Base-by-base conservation (phyloP, 2,797 vertebrate genomes). In the Myoxocephalus aenaeus region DNA sequence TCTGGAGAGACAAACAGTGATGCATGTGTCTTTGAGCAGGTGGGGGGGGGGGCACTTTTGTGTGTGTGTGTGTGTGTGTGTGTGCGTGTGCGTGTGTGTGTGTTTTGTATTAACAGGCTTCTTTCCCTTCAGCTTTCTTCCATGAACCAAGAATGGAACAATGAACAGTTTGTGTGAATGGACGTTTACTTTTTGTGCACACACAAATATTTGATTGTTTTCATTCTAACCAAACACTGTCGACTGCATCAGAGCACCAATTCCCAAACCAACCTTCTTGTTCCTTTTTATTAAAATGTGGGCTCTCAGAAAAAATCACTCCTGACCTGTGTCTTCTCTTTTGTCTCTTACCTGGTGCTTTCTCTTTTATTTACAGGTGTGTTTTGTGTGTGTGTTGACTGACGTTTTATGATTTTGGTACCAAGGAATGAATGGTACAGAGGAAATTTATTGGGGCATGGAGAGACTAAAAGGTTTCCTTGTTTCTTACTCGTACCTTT, bases 361-460 rank as follows among this genome's bases (percentile, higher is more conserved):
- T 84, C 65, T 84, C 79, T 84, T 84, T 64, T 70, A 57, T 92
- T 88, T 70, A 81, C 90, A 90, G 88, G 89, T 88, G 85, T 89
- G 80, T 87, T 50, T 82, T 89, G 82, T 89, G 46, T 89, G 65
- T 68, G 62, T 61, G 63, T 34, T 34, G 40, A 44, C 15, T 64
- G 22, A 42, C 1, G 14, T 44, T 18, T 11, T 8, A 64, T 73
- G 44, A 62, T 56, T 17, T 67, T 88, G 86, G 73, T 85, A 69
- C 84, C 73, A 69, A 70, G 79, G 80, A 83, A 48, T 77, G 71
- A 83, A 48, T 75, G 70, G 73, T 79, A 51, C 72, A 38, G 74
- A 51, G 42, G 70, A 71, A 54, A 44, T 29, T 32, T 8, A 53
- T 29, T 70, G 53, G 46, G 14, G 27, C 54, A 17, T 0, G 6